A percentile compares a stretch with the other conserved stretches of the same genome.
Evolutionary conservation across 2,888 invertebrate genomes (phyloP).

Genomic region (Cantharis nigra): DNA sequence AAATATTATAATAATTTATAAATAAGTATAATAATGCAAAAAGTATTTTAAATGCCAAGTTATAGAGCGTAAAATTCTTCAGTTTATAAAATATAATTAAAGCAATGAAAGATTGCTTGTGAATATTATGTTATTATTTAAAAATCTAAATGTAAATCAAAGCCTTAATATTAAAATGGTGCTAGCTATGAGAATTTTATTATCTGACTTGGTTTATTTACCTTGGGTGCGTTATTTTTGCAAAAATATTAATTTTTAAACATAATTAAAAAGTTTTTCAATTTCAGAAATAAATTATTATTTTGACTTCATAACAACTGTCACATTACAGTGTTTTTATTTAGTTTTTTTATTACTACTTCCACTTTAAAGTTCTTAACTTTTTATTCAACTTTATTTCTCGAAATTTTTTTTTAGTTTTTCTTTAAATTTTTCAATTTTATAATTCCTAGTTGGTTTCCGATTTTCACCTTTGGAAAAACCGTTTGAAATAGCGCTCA

Average conservation of each 20-base stretch:
- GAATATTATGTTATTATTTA: background rate
- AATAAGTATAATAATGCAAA: background rate
- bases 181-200: background rate
- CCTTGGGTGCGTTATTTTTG: background rate
- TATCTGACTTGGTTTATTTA: background rate
- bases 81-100: background rate
- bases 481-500: too few relatives aligned
- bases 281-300: too few relatives aligned
- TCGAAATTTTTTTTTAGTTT: too few relatives aligned
- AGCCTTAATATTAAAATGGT: background rate
- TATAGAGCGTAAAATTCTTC: background rate
- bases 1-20: background rate
- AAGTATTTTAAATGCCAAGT: background rate
- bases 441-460: too few relatives aligned
- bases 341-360: too few relatives aligned
- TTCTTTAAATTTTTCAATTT: too few relatives aligned
- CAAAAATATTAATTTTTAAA: background rate
- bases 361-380: too few relatives aligned
- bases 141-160: background rate
- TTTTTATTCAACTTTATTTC: too few relatives aligned
- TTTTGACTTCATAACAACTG: too few relatives aligned
- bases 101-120: background rate
- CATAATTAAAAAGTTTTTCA: too few relatives aligned
- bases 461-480: too few relatives aligned
- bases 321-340: too few relatives aligned